Base-by-base conservation (phyloP, 2,888 invertebrate species). In the Mythimna ferrago region DNA sequence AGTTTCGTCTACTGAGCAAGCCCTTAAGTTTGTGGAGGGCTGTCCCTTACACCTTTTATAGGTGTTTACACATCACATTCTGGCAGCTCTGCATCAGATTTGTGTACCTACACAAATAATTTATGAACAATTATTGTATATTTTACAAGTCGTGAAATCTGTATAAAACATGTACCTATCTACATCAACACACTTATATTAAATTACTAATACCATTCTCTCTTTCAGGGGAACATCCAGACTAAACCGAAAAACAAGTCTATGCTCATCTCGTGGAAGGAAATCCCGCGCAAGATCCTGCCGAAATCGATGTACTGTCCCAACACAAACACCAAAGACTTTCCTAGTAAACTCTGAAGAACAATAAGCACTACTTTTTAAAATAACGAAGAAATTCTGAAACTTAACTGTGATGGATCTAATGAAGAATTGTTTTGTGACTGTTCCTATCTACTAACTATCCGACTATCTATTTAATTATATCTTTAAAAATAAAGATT, bases 241-340 rank as follows among this genome's bases (percentile, higher is more conserved):
- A 88, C 86, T 26, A 91, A 88, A 75, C 82, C 83, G 74, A 91
- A 86, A 66, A 88, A 90, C 69, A 92, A 93, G 76, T 92, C 92
- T 3, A 85, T 94, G 81, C 87, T 87, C 19, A 86, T 93, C 62
- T 89, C 93, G 9, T 93, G 95, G 94, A 93, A 93, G 82, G 89
- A 93, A 85, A 90, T 96, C 54, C 91, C 94, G 3, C 90, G 91
- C 70, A 86, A 93, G 69, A 90, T 96, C 73, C 86, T 94, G 70
- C 94, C 94, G 5, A 91, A 90, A 77, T 82, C 90, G 5, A 80
- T 93, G 16, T 92, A 91, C 76, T 92, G 92, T 69, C 91, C 92
- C 5, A 93, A 93, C 56, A 81, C 83, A 16, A 90, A 83, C 66
- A 89, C 86, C 65, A 92, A 88, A 80, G 89, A 87, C 58, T 88